Conservation (phyloP, 2,797 vertebrate genomes). For the Silurus lanzhouensis region DNA sequence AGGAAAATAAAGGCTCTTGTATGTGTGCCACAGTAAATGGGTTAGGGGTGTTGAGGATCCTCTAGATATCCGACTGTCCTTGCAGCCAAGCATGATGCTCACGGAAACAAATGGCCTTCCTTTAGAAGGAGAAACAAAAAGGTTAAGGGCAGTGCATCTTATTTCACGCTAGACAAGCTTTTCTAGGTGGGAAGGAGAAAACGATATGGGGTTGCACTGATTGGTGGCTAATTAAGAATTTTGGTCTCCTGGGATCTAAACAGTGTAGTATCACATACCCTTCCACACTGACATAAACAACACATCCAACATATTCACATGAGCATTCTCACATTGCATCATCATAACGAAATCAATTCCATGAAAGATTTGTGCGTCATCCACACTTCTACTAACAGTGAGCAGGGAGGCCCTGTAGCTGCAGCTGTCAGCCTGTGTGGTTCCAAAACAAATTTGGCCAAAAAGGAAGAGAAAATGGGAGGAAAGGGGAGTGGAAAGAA, state of each 20-base stretch:
- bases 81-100: conserved; percentile 32
- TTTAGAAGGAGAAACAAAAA: conserved; percentile 43
- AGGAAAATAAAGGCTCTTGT: conserved; percentile 22
- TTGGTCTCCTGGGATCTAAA: conserved; percentile 23
- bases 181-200: conserved; percentile 47
- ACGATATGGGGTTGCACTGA: neutral
- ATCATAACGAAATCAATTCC: neutral
- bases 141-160: conserved; percentile 42
- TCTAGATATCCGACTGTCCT: conserved; percentile 37
- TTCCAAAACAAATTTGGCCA: conserved; percentile 41
- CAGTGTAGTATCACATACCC: neutral
- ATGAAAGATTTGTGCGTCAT: neutral
- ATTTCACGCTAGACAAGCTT: conserved; percentile 52
- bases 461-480: conserved; percentile 16
- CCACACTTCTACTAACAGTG: conserved; percentile 34
- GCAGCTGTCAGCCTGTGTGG: conserved; percentile 36
- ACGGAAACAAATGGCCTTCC: conserved; percentile 37
- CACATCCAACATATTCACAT: neutral
- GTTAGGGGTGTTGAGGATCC: conserved; percentile 20
- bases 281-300: neutral
- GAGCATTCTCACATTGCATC: neutral
- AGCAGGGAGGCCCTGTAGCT: neutral
- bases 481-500: conserved; percentile 50
- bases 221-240: conserved; percentile 30
- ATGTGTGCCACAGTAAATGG: conserved; percentile 39